Evolutionary conservation across 2,888 invertebrate species (phyloP).

Genomic region (Acleris emargana): DNA sequence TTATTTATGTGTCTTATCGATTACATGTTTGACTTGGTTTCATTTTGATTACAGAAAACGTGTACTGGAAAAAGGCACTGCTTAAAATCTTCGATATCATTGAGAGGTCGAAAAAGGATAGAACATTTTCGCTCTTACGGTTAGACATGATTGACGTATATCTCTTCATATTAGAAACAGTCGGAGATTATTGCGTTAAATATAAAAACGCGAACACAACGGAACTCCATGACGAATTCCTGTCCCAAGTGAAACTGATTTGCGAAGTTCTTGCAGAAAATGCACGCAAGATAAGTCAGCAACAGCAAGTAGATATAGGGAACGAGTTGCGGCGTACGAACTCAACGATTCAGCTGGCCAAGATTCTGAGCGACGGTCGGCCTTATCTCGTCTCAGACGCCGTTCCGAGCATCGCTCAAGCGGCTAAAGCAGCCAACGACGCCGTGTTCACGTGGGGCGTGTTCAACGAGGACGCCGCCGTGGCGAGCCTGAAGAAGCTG

Average conservation of each 20-base stretch:
- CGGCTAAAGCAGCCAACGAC: constrained; percentile 43
- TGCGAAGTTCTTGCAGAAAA: constrained; percentile 49
- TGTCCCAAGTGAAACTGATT: constrained; percentile 48
- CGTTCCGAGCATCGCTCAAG: constrained; percentile 42
- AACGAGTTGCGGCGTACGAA: constrained; percentile 65
- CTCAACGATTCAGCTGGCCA: constrained; percentile 57
- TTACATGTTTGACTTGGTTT: not conserved
- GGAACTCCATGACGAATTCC: constrained; percentile 45
- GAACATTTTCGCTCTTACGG: constrained; percentile 52
- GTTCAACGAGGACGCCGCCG: constrained; percentile 52
- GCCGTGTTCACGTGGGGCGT: constrained; percentile 48
- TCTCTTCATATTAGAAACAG: constrained; percentile 57
- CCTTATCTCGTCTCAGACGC: constrained; percentile 39
- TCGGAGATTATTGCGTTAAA: constrained; percentile 51
- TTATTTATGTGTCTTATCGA: not conserved
- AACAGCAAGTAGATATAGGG: constrained; percentile 64
- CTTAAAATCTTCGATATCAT: constrained; percentile 37
- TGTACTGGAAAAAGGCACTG: constrained; percentile 39
- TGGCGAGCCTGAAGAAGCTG: constrained; percentile 49
- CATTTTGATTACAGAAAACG: constrained; percentile 45
- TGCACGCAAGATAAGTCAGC: constrained; percentile 63
- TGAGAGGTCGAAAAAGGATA: constrained; percentile 36
- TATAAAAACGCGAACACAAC: constrained; percentile 42
- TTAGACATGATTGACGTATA: constrained; percentile 57
- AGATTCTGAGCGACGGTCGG: constrained; percentile 45